A percentile compares a stretch with the other conserved stretches of the same genome.
These are phyloP conservation scores for Arothron firmamentum DNA, from an alignment of 2,113 vertebrate genomes.

Conservation along the genomic window DNA sequence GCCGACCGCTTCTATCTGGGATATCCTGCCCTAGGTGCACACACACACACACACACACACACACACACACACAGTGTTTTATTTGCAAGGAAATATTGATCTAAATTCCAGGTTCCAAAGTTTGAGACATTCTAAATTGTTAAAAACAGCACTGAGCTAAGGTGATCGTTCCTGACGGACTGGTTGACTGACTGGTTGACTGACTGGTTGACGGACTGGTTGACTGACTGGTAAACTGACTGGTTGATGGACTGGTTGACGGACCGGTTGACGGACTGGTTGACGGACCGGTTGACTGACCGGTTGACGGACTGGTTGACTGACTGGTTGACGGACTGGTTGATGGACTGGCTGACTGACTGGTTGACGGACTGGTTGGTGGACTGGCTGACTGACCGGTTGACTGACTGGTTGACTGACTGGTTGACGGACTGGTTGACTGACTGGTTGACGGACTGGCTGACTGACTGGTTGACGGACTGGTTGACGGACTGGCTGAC, in stretches of 20 bases:
- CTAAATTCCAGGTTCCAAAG: no score
- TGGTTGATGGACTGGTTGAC: no score
- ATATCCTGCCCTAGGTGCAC: constrained; percentile 90
- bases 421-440: no score
- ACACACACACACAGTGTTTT: background rate
- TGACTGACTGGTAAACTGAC: no score
- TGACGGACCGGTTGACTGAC: background rate
- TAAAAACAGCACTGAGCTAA: no score
- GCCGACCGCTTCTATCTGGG: constrained; percentile 97
- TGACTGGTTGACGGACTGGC: no score
- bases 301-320: background rate
- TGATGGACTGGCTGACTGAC: background rate
- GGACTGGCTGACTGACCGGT: background rate
- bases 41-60: background rate
- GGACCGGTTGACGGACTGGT: background rate
- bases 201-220: no score
- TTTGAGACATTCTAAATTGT: no score
- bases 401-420: background rate
- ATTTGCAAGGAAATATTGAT: no score
- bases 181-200: no score
- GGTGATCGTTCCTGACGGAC: no score
- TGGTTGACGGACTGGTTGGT: background rate
- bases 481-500: background rate
- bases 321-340: background rate
- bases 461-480: background rate